Evolutionary conservation across 2,888 invertebrate genomes (phyloP).

Genomic region (Meteorus colon): DNA sequence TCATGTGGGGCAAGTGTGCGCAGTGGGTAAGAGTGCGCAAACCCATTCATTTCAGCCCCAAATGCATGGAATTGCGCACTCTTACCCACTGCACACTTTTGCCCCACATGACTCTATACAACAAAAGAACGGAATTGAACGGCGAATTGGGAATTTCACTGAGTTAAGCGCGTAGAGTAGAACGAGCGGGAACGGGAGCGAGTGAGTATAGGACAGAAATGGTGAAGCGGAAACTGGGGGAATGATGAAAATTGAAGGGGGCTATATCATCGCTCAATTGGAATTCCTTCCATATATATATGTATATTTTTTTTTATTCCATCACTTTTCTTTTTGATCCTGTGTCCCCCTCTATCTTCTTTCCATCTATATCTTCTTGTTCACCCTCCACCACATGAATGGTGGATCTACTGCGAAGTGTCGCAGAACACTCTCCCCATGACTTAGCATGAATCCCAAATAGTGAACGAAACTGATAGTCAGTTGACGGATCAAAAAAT

Average conservation of each 20-base stretch:
- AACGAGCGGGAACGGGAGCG: neutral
- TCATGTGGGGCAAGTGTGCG: no score
- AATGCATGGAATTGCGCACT: no score
- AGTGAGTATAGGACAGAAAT: neutral
- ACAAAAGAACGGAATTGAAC: constrained; percentile 42
- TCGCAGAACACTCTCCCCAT: no score
- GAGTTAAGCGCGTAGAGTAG: constrained; percentile 5
- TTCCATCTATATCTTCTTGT: neutral
- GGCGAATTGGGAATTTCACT: constrained; percentile 39
- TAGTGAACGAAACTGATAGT: no score
- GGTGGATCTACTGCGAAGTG: no score
- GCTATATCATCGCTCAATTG: constrained; percentile 37
- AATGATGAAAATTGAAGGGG: neutral
- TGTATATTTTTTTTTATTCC: constrained; percentile 17
- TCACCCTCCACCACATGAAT: neutral
- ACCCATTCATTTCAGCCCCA: no score
- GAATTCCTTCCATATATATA: constrained; percentile 3
- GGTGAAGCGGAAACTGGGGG: neutral
- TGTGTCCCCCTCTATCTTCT: neutral
- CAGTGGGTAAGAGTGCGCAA: no score
- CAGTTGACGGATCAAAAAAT: no score
- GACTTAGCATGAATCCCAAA: no score
- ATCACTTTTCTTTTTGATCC: constrained; percentile 27
- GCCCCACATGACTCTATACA: no score
- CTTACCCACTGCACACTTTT: no score